Base-by-base conservation (phyloP, 2,888 invertebrate genomes). In the Caenorhabditis drosophilae region DNA sequence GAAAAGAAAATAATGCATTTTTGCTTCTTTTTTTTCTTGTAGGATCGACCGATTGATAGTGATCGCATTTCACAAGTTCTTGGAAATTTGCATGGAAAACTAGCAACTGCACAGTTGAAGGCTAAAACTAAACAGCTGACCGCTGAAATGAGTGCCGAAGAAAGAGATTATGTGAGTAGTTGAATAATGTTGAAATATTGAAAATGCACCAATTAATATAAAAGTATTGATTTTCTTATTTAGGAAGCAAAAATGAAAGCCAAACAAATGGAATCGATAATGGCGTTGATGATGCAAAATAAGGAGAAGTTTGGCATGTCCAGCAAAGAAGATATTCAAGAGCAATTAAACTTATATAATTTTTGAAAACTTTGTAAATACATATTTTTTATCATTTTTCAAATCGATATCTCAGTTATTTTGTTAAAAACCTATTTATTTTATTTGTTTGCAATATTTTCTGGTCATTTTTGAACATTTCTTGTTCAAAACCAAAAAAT, bases 271-370 rank as follows among this genome's bases (percentile, higher is more conserved):
- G 77, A 74, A 42, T 67, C 69, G 41, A 80, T 80, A 22, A 73
- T 77, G 69, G 56, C 53, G n/a, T 44, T 80, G 60, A 80, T 80
- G 80, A 68, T 75, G 64, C 57, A 74, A 31, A 74, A 80, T 46
- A 67, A 74, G 46, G 77, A 79, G 20, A 80, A 80, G 59, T 80
- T 80, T 54, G 80, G 80, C 18, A 69, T 79, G 57, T 50, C 62
- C 31, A 66, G 57, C 40, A 73, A 78, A 36, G 73, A 68, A 6
- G 75, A 80, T 18, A 70, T 80, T n/a, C 60, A 71, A 34, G 79
- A 80, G 20, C 80, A 80, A 54, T 57, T 80, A 64, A 77, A 77
- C 40, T 60, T 80, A 41, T 80, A 80, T 57, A 71, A 70, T n/a
- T 71, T 74, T 44, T 77, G 47, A 66, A 16, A 3, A 44, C n/a